Base-by-base conservation (phyloP, 2,113 vertebrate species). In the Pseudorectes ferrugineus region DNA sequence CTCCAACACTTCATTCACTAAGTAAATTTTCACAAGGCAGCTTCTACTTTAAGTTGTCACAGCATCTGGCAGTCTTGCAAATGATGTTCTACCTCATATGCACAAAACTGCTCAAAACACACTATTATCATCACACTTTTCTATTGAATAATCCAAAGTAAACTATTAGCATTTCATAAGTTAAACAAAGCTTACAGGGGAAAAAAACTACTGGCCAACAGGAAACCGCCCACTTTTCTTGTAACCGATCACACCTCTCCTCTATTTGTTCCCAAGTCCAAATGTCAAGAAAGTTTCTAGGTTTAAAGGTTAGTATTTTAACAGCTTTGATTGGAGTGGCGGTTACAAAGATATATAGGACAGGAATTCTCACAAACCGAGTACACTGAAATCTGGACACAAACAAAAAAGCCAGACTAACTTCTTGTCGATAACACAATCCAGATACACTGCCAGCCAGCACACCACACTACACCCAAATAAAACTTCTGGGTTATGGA, bases 261-360 rank as follows among this genome's bases (percentile, higher is more conserved):
- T 59, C 6, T 23, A 12, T 12, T 61, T 59, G 29, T 31, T 81
- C 46, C 85, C 54, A 57, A 81, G 76, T 84, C 72, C 89, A 89
- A 74, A 91, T 15, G 31, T 52, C 83, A 75, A 81, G 14, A 29
- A 54, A 77, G 40, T 65, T 70, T 31, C 38, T 25, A n/a, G 46
- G 85, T 93, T 70, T 90, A 93, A 85, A 96, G 95, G 81, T 85
- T 42, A 89, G 67, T 25, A 36, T 58, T 87, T 46, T 35, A 83
- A 76, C 38, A 91, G 33, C 46, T 68, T 58, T 28, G 12, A 63
- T 0, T 24, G 4, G 78, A 52, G 12, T 0, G 0, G 9, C 18
- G 42, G 23, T 28, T 57, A 71, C 9, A 55, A 74, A 62, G 19
- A 29, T 5, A 70, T 2, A 25, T 1, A 59, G 7, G 40, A 40